phyloP scores from a whole-genome alignment of 1,140 invertebrate genomes.

The Panagrolaimus sp. region DNA sequence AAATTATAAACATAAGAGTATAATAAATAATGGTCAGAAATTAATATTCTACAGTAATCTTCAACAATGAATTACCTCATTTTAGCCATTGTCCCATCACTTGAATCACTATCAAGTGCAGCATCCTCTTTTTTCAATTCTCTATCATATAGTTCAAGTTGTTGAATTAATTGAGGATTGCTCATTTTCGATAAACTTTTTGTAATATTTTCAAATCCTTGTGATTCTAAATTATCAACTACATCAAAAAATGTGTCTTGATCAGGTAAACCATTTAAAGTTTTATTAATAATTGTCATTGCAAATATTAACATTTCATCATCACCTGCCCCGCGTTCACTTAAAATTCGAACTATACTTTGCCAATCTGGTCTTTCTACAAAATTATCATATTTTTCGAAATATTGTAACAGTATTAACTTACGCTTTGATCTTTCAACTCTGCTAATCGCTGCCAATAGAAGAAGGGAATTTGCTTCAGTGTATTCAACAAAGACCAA shows the following conservation, averaged over 20 bases:
- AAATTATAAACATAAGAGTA: too few species aligned
- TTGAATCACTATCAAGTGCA: constrained; percentile 47
- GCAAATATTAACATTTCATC: constrained; percentile 90
- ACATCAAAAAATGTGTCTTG: constrained; percentile 93
- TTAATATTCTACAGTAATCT: not conserved
- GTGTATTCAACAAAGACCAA: constrained; percentile 97
- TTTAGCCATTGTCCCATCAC: constrained; percentile 32
- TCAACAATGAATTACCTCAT: constrained; percentile 21
- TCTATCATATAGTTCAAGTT: constrained; percentile 51
- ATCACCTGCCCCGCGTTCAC: constrained; percentile 87
- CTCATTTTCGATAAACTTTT: constrained; percentile 43
- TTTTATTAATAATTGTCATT: constrained; percentile 92
- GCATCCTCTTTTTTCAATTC: constrained; percentile 54
- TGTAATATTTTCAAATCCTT: constrained; percentile 74
- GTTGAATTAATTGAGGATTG: constrained; percentile 50
- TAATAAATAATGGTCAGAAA: too few species aligned
- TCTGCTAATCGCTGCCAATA: constrained; percentile 78
- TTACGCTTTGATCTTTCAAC: constrained; percentile 74
- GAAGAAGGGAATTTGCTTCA: constrained; percentile 80
- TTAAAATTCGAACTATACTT: constrained; percentile 80
- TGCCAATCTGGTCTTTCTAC: constrained; percentile 69
- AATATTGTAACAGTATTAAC: too few species aligned
- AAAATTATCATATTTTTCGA: too few species aligned
- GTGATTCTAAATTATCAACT: constrained; percentile 87
- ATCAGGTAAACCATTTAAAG: constrained; percentile 86